Percentiles rank a stretch among this genome's conserved stretches.
phyloP scores from a whole-genome alignment of 2,113 vertebrate species.

The Micronycteris hirsuta region DNA sequence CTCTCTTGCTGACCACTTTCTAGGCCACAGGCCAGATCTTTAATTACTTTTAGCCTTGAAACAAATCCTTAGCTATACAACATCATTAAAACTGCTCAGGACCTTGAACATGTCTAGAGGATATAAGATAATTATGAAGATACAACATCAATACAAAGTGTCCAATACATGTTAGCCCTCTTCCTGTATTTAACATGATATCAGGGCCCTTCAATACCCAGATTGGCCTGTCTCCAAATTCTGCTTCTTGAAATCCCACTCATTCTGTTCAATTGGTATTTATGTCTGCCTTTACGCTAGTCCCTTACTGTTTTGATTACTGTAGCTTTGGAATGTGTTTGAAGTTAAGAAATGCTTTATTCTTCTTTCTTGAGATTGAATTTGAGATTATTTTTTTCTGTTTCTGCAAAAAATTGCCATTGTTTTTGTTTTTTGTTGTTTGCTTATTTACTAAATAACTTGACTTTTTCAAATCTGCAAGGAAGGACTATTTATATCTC shows the following conservation, averaged over 20 bases:
- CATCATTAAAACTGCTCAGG: constrained; percentile 18
- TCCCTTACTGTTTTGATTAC: not conserved
- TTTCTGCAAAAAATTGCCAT: not conserved
- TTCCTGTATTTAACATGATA: not conserved
- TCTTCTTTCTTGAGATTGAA: not conserved
- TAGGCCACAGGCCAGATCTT: not conserved
- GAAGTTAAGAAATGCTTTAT: not conserved
- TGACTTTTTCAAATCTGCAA: not conserved
- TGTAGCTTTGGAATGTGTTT: not conserved
- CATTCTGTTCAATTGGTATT: not conserved
- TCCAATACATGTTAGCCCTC: not conserved
- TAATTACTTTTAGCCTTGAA: constrained; percentile 10
- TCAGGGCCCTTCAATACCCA: not conserved
- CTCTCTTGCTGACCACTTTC: not conserved
- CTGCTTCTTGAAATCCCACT: not conserved
- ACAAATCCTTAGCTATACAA: not conserved
- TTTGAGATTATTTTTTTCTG: not conserved
- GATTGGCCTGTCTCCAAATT: not conserved
- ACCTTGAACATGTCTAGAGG: not conserved
- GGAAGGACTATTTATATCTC: not conserved
- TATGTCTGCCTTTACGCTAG: not conserved
- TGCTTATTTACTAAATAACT: not conserved
- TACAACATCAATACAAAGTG: not conserved
- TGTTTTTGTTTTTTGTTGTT: not conserved
- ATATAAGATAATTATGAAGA: not conserved